Base-by-base conservation (phyloP, 2,113 vertebrate species). In the Archilochus colubris region DNA sequence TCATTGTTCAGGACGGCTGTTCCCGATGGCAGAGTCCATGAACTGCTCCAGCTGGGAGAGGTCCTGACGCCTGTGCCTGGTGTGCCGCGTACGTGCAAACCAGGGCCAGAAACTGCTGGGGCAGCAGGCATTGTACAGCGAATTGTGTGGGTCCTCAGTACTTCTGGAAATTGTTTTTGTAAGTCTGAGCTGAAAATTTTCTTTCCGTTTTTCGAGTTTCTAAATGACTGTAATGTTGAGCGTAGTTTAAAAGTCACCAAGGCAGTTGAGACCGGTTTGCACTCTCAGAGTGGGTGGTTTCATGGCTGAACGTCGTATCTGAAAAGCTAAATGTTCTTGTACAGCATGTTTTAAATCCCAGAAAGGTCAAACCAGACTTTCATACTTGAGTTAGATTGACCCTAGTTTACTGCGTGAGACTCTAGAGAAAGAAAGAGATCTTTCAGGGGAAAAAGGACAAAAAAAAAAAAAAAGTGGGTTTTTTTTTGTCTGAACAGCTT, bases 281-380 rank as follows among this genome's bases (percentile, higher is more conserved):
- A 7, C 61, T 88, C 73, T 57, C 67, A 20, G 91, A 93, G 86
- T 95, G 90, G 88, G 92, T 96, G 95, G 93, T 90, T 95, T 95
- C 92, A 86, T 93, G 57, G 79, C 88, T 86, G 82, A 96, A 82
- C 67, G 68, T 94, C 12, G 2, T 80, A 50, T 93, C 82, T 96
- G 93, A 93, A 95, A 95, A 86, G 93, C 40, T 2, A 80, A 92
- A 85, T 82, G 87, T 94, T 94, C 94, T 94, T 75, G 91, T 95
- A 91, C 88, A 38, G 90, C 7, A 1, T 84, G 86, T 93, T 94
- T 94, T 88, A 86, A 96, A 77, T 84, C 86, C 73, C 93, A 92
- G 73, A 95, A 94, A 95, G 96, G 93, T 97, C 95, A 96, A 90
- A 68, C 30, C 80, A 95, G 95, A 95, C 91, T 86, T 90, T 93